Evolutionary conservation across 2,797 vertebrate species (phyloP).

Genomic region (Cossypha heuglini): DNA sequence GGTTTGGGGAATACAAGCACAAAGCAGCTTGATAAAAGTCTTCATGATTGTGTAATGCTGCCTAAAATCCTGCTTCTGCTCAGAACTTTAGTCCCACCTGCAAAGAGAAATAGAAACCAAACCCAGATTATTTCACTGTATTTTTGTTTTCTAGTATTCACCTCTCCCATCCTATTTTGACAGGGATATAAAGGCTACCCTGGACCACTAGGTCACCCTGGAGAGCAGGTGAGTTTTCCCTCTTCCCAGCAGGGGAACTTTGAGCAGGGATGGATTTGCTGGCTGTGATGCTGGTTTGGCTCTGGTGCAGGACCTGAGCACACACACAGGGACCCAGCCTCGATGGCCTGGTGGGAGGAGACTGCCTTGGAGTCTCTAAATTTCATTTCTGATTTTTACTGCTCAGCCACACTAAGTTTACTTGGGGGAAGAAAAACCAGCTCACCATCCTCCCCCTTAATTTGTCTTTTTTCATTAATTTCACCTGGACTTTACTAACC

Average conservation of each 20-base stretch:
- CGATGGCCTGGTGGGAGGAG: neutral
- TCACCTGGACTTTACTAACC: slow-evolving; percentile 17
- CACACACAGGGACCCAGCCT: neutral
- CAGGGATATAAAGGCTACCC: slow-evolving; percentile 89
- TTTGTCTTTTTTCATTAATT: neutral
- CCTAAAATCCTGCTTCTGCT: neutral
- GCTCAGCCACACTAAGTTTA: neutral
- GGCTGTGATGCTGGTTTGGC: neutral
- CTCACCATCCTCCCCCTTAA: neutral
- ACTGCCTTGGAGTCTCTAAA: neutral
- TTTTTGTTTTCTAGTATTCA: neutral
- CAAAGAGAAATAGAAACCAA: neutral
- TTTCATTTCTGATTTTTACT: neutral
- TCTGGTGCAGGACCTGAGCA: neutral
- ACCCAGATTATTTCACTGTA: neutral
- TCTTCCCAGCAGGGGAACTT: neutral
- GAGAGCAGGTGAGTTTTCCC: slow-evolving; percentile 88
- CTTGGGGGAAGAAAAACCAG: neutral
- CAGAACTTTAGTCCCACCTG: neutral
- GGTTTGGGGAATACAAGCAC: neutral
- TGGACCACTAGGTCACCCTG: slow-evolving; percentile 88
- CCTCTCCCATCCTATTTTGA: neutral
- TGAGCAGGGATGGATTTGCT: neutral
- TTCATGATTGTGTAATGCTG: neutral
- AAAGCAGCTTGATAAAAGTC: neutral